These are phyloP conservation scores for Pelosia muscerda DNA, from an alignment of 2,888 invertebrate genomes.

Conservation along the genomic window DNA sequence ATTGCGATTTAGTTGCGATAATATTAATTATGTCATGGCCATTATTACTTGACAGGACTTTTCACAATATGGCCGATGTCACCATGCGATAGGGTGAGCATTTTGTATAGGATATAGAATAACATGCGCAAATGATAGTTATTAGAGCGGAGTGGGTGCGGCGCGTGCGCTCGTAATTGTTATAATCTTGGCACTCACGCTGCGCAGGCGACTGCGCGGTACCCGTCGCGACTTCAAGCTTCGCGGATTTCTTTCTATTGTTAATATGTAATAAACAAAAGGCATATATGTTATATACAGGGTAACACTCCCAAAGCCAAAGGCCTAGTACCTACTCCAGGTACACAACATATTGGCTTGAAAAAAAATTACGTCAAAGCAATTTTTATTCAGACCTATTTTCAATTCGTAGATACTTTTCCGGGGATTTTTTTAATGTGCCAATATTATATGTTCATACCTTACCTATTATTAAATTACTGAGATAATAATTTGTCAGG, in stretches of 20 bases:
- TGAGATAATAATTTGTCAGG: too few relatives aligned
- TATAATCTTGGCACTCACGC: slow-evolving; percentile 76
- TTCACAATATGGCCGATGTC: slow-evolving; percentile 64
- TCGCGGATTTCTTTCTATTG: slow-evolving; percentile 52
- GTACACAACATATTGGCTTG: too few relatives aligned
- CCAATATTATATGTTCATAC: too few relatives aligned
- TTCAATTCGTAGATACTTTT: too few relatives aligned
- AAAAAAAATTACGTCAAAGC: too few relatives aligned
- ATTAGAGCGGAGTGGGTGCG: slow-evolving; percentile 75
- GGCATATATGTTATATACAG: background rate
- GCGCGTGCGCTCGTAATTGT: slow-evolving; percentile 83
- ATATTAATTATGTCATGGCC: slow-evolving; percentile 26
- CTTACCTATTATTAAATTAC: too few relatives aligned
- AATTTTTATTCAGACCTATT: too few relatives aligned
- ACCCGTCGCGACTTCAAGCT: slow-evolving; percentile 26
- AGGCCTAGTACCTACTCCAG: background rate
- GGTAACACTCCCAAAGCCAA: too few relatives aligned
- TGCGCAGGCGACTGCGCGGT: slow-evolving; percentile 57
- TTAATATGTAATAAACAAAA: slow-evolving; percentile 2
- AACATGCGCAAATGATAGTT: slow-evolving; percentile 85
- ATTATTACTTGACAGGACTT: slow-evolving; percentile 29
- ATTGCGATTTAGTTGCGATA: slow-evolving; percentile 28
- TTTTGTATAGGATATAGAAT: slow-evolving; percentile 82
- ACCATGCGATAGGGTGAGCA: slow-evolving; percentile 70
- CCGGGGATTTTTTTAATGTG: too few relatives aligned